Evolutionary conservation across 2,797 vertebrate species (phyloP).

Genomic region (Podarcis lilfordi): DNA sequence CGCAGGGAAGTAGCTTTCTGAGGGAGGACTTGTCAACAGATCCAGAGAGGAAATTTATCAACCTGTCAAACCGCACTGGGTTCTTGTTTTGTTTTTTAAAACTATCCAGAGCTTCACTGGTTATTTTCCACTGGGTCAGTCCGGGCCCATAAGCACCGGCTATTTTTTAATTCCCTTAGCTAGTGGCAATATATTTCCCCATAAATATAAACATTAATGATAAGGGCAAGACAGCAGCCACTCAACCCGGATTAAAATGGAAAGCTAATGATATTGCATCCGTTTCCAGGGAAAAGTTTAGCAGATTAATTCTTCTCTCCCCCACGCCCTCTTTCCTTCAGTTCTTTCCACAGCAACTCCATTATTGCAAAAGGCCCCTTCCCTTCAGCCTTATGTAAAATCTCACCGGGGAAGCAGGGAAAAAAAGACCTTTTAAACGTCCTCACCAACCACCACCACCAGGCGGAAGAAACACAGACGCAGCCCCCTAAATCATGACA

Average conservation of each 20-base stretch:
- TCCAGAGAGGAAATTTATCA: neutral
- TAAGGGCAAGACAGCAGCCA: no score
- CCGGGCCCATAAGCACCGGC: neutral
- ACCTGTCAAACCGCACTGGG: neutral
- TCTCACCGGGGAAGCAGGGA: neutral
- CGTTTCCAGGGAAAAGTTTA: neutral
- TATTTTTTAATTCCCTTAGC: neutral
- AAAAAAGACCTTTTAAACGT: neutral
- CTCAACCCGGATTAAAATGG: neutral
- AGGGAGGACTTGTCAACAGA: neutral
- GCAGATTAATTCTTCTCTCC: neutral
- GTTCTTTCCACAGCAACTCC: neutral
- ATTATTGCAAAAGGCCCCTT: no score
- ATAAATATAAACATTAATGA: neutral
- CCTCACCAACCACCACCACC: neutral
- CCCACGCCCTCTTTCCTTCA: neutral
- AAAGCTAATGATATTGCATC: neutral
- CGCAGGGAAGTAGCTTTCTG: neutral
- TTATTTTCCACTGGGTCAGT: neutral
- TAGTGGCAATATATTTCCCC: neutral
- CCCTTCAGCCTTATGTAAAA: neutral
- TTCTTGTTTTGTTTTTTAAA: neutral
- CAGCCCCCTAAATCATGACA: neutral
- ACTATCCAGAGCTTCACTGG: neutral
- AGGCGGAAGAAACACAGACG: neutral